A percentile compares a stretch with the other conserved stretches of the same genome.
These are phyloP conservation scores for Polyploca ridens DNA, from an alignment of 2,888 invertebrate species.

Conservation along the genomic window DNA sequence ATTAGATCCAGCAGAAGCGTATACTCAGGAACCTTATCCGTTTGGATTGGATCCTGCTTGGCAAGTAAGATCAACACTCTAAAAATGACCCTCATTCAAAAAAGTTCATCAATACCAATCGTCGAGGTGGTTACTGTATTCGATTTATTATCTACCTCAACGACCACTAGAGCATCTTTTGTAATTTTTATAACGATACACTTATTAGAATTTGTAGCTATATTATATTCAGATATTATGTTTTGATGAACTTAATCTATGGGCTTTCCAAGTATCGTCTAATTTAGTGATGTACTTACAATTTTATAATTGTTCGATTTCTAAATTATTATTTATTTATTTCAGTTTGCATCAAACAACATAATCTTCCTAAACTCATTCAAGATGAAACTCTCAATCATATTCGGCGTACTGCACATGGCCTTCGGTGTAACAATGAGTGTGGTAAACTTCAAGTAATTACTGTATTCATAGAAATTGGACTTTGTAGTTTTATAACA, in stretches of 20 bases:
- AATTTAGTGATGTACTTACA: too few relatives aligned
- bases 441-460: slow-evolving; percentile 85
- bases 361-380: slow-evolving; percentile 89
- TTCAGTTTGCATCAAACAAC: slow-evolving; percentile 86
- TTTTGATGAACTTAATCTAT: too few relatives aligned
- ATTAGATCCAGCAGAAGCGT: slow-evolving; percentile 76
- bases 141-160: too few relatives aligned
- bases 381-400: slow-evolving; percentile 90
- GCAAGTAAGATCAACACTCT: slow-evolving; percentile 73
- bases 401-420: slow-evolving; percentile 90
- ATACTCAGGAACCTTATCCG: slow-evolving; percentile 84
- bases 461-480: slow-evolving; percentile 82
- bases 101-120: too few relatives aligned
- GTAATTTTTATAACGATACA: too few relatives aligned
- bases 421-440: slow-evolving; percentile 88
- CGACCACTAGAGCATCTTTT: too few relatives aligned
- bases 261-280: too few relatives aligned
- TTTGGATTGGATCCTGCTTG: slow-evolving; percentile 90
- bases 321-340: slow-evolving; percentile 21
- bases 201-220: too few relatives aligned
- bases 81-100: neutral
- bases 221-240: too few relatives aligned
- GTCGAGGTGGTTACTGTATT: too few relatives aligned
- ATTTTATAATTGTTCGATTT: too few relatives aligned
- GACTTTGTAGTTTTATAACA: slow-evolving; percentile 47